These are phyloP conservation scores for Phragmatobia fuliginosa DNA, from an alignment of 2,888 invertebrate genomes.

Conservation along the genomic window DNA sequence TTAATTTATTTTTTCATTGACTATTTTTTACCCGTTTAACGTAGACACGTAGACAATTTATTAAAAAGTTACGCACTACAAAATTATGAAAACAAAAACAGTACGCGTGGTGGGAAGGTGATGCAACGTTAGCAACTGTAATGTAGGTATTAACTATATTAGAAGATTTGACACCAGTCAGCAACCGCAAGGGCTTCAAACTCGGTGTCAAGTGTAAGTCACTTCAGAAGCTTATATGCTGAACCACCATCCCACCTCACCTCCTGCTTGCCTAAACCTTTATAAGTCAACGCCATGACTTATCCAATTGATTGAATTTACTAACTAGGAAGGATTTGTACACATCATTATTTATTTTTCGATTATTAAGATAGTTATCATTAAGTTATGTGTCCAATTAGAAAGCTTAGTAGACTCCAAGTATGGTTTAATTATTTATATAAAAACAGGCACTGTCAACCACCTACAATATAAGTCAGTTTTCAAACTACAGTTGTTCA, in stretches of 20 bases:
- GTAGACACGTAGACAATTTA: slow-evolving; percentile 32
- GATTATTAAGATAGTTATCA: background rate
- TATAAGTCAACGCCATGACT: slow-evolving; percentile 9
- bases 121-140: background rate
- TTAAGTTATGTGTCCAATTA: slow-evolving; percentile 19
- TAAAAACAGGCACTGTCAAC: slow-evolving; percentile 59
- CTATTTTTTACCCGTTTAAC: slow-evolving; percentile 52
- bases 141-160: background rate
- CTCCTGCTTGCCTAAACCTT: background rate
- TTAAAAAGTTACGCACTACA: slow-evolving; percentile 24
- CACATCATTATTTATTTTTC: slow-evolving; percentile 4
- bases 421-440: slow-evolving; percentile 29
- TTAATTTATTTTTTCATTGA: slow-evolving; percentile 53
- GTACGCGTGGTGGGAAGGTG: background rate
- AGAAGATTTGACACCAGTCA: background rate
- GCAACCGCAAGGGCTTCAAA: background rate
- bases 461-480: slow-evolving; percentile 37
- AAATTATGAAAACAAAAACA: slow-evolving; percentile 11
- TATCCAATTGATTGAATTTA: slow-evolving; percentile 5
- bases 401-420: slow-evolving; percentile 23
- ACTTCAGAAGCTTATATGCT: background rate
- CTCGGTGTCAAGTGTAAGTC: background rate
- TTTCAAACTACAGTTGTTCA: slow-evolving; percentile 34
- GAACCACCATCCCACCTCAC: background rate
- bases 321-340: slow-evolving; percentile 33